These are phyloP conservation scores for Drosophila setosimentum DNA, from an alignment of 2,888 invertebrate species.

Conservation along the genomic window DNA sequence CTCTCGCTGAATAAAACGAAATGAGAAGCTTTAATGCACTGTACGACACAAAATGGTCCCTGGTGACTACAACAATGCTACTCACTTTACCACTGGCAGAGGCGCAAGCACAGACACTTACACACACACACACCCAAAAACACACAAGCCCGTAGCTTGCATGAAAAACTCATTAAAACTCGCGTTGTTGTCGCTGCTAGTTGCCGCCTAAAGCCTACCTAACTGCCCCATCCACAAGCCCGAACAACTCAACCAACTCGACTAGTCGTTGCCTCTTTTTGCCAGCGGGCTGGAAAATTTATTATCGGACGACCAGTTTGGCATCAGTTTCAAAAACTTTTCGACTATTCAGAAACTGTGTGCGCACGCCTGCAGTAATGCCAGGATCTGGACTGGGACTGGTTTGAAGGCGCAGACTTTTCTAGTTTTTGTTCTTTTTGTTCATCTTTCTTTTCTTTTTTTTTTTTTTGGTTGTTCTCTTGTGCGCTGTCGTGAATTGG, in stretches of 20 bases:
- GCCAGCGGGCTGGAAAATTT: slow-evolving; percentile 70
- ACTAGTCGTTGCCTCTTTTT: slow-evolving; percentile 4
- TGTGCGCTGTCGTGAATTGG: slow-evolving; percentile 63
- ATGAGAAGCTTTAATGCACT: slow-evolving; percentile 67
- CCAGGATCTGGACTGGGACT: slow-evolving; percentile 26
- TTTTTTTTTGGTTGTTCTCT: slow-evolving; percentile 87
- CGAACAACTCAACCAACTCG: slow-evolving; percentile 7
- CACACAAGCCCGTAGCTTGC: slow-evolving; percentile 50
- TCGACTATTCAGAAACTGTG: slow-evolving; percentile 65
- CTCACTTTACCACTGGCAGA: slow-evolving; percentile 33
- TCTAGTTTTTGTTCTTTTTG: slow-evolving; percentile 16
- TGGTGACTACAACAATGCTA: slow-evolving; percentile 15
- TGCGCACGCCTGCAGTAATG: slow-evolving; percentile 31
- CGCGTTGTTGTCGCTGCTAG: slow-evolving; percentile 64
- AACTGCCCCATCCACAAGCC: not conserved
- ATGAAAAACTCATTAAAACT: slow-evolving; percentile 79
- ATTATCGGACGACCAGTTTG: slow-evolving; percentile 74
- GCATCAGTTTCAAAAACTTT: slow-evolving; percentile 79
- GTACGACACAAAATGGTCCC: slow-evolving; percentile 32
- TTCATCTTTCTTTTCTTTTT: slow-evolving; percentile 77
- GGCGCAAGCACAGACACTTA: slow-evolving; percentile 17
- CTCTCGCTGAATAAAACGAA: slow-evolving; percentile 12
- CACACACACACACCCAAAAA: not conserved
- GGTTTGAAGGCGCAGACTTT: slow-evolving; percentile 26
- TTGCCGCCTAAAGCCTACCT: slow-evolving; percentile 23